Base-by-base conservation (phyloP, 2,797 vertebrate genomes). In the Botia kubotai region DNA sequence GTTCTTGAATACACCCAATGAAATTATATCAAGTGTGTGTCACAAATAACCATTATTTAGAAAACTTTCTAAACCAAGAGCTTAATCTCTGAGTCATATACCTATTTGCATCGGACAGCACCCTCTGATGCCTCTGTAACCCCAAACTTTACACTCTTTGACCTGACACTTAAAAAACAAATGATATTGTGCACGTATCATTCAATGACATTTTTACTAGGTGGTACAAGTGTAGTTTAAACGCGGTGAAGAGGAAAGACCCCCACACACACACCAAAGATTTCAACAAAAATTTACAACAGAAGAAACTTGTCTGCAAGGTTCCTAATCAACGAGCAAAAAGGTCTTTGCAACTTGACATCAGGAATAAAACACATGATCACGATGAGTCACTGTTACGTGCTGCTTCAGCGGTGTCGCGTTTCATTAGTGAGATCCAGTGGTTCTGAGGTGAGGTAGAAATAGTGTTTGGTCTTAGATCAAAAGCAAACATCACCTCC, bases 391-490 rank as follows among this genome's bases (percentile, higher is more conserved):
- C 19, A 39, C 33, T 63, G 48, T 33, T 14, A 39, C 2, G 48
- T 16, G 52, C 16, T 48, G 3, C 33, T 16, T 68, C 1, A 63
- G 16, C 43, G 0, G 13, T 26, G 14, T 21, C 50, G 10, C 23
- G 17, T 33, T 67, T 63, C 8, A 46, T 43, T 0, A 2, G 7
- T 23, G 29, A 6, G 11, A 72, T 65, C 60, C 79, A 80, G 62
- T 74, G 63, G 70, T 80, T 72, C 68, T 65, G 7, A 72, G 13
- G 71, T 21, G 79, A 80, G 79, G 79, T 80, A 80, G 79, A 65
- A 72, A 53, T n/a, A 43, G 23, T 36, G 3, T 68, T 68, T 67
- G 14, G 52, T 73, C 17, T 78, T 50, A 48, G 12, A 68, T 73
- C 19, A n/a, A 36, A 26, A 36, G 53, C 23, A 65, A 33, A 33